Base-by-base conservation (phyloP, 2,797 vertebrate species). In the Erethizon dorsatum region DNA sequence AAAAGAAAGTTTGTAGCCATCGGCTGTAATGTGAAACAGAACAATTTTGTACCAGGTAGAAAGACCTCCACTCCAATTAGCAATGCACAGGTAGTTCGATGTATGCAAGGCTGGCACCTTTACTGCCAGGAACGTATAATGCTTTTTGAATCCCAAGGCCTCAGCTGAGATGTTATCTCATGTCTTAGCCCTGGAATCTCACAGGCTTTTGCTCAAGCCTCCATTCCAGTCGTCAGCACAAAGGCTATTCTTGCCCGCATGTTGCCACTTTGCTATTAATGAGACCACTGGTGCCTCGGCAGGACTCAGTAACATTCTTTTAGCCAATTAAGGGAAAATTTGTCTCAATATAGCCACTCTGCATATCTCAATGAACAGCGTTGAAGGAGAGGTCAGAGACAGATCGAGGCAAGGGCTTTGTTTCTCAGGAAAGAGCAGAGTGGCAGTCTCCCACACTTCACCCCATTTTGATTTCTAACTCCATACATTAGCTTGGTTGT, bases 401-500 rank as follows among this genome's bases (percentile, higher is more conserved):
- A 67, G 33, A 67, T 67, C 33, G 3, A 17, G 5, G 2, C 33
- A 67, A 17, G 6, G 65, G 33, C 65, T 67, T 67, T 12, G 13
- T 67, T 67, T 67, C 65, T n/a, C 65, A 67, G 13, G 33, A 67
- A 33, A 67, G 65, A 33, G 13, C 33, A 67, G 26, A 15, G 31
- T 65, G 14, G 31, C 61, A 65, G 61, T 33, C 63, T n/a, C 31
- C 31, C 14, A 65, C 31, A 33, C 14, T 67, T 83, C 41, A 88
- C 15, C 33, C 57, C 61, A 65, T 57, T 82, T 82, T 86, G 73
- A 73, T 61, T 71, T 95, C 82, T 12, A 9, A 90, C 41, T 45
- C 56, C 33, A 87, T 61, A 93, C 2, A 80, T 69, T 75, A 93
- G 14, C 28, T 95, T 94, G 86, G n/a, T 61, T 96, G 41, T 91